A percentile compares a stretch with the other conserved stretches of the same genome.
These are phyloP conservation scores for Trinorchestia longiramus DNA, from an alignment of 1,140 invertebrate genomes.

Conservation along the genomic window DNA sequence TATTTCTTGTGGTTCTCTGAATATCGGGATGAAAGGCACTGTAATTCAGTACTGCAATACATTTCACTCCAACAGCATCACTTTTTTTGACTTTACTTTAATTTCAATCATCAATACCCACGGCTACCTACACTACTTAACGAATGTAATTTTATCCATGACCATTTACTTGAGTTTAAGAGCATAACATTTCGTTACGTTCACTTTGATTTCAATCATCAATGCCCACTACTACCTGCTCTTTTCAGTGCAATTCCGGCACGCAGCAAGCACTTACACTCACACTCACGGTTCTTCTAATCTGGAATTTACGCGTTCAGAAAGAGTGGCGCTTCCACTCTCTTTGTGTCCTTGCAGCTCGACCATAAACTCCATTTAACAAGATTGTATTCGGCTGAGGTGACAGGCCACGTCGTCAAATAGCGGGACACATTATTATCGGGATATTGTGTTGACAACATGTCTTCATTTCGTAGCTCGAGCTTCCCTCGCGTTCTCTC, in stretches of 20 bases:
- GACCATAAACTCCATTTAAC: conserved; percentile 1
- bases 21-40: too few species aligned
- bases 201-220: not conserved
- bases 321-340: not conserved
- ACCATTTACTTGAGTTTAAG: too few species aligned
- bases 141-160: too few species aligned
- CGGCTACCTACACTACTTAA: not conserved
- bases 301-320: not conserved
- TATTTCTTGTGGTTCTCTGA: too few species aligned
- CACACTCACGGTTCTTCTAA: not conserved
- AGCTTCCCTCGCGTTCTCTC: not conserved
- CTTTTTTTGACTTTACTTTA: not conserved
- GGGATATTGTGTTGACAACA: not conserved
- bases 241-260: not conserved
- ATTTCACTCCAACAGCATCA: too few species aligned
- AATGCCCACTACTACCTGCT: not conserved
- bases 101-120: not conserved
- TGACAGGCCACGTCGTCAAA: not conserved
- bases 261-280: not conserved
- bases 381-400: not conserved
- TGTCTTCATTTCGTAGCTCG: not conserved
- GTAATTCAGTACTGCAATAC: too few species aligned
- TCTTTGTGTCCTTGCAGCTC: not conserved
- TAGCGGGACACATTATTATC: conserved; percentile 7
- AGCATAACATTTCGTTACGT: too few species aligned